These are phyloP conservation scores for Geopemphigus sp. DNA, from an alignment of 1,140 invertebrate species.

Conservation along the genomic window DNA sequence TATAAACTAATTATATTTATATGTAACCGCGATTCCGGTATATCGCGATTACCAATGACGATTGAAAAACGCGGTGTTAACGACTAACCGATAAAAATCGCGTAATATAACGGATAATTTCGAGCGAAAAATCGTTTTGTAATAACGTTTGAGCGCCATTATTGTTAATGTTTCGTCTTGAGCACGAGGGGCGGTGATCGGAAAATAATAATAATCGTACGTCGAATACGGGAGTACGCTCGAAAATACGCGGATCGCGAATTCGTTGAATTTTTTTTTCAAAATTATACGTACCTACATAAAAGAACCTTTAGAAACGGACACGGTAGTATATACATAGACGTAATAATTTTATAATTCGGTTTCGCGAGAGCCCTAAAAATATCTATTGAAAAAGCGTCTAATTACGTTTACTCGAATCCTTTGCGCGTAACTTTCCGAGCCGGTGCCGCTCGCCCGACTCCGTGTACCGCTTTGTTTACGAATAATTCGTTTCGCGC, in stretches of 20 bases:
- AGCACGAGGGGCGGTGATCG: no score
- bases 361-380: constrained; percentile 10
- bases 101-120: no score
- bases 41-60: no score
- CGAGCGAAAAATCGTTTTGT: no score
- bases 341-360: background rate
- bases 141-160: no score
- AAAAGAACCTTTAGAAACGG: constrained; percentile 1
- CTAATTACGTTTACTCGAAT: constrained; percentile 31
- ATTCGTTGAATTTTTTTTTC: constrained; percentile 6
- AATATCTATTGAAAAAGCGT: constrained; percentile 30
- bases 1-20: no score
- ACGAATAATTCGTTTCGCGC: constrained; percentile 5
- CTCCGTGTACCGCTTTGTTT: constrained; percentile 23
- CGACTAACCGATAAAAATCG: no score
- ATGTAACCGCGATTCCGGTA: no score
- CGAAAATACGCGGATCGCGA: background rate
- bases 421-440: constrained; percentile 13
- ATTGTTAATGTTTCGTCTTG: no score
- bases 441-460: background rate
- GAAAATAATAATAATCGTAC: background rate
- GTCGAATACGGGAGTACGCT: background rate
- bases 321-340: background rate
- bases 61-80: no score
- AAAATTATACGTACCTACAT: background rate